Percentiles rank a stretch among this genome's conserved stretches.
These are phyloP conservation scores for Capricornis sumatraensis DNA, from an alignment of 2,113 vertebrate genomes.

Conservation along the genomic window DNA sequence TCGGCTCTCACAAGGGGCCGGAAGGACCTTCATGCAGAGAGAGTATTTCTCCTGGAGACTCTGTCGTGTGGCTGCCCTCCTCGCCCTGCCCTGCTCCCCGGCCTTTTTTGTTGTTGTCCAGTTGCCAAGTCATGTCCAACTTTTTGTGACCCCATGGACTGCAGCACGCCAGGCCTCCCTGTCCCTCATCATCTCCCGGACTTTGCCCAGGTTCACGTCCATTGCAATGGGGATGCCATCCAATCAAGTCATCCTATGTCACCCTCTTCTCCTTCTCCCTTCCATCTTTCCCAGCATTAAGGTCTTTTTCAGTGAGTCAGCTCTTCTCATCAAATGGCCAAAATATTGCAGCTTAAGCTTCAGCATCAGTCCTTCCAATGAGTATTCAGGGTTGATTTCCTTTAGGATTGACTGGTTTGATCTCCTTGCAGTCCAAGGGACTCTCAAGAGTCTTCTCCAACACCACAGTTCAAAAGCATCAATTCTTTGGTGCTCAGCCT, in stretches of 20 bases:
- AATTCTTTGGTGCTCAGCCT: not conserved
- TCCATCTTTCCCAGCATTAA: not conserved
- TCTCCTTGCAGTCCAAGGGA: not conserved
- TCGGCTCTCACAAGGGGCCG: too few relatives aligned
- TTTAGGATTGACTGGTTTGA: not conserved
- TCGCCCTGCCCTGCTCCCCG: fast-evolving
- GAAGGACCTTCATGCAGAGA: too few relatives aligned
- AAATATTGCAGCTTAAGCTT: not conserved
- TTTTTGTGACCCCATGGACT: not conserved
- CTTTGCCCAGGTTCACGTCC: not conserved
- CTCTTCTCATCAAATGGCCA: not conserved
- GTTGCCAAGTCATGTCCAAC: not conserved
- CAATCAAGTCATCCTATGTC: not conserved
- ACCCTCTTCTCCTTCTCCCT: not conserved
- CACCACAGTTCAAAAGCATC: not conserved
- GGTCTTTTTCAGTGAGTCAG: not conserved
- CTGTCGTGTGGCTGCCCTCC: not conserved
- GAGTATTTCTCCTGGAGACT: not conserved
- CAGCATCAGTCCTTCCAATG: not conserved
- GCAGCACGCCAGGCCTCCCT: not conserved
- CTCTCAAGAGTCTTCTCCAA: not conserved
- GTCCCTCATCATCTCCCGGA: not conserved
- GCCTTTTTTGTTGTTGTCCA: not conserved
- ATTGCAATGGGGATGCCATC: not conserved
- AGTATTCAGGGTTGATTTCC: not conserved